Conservation (phyloP, 1,140 invertebrate genomes). For the Caenorhabditis brenneri region DNA sequence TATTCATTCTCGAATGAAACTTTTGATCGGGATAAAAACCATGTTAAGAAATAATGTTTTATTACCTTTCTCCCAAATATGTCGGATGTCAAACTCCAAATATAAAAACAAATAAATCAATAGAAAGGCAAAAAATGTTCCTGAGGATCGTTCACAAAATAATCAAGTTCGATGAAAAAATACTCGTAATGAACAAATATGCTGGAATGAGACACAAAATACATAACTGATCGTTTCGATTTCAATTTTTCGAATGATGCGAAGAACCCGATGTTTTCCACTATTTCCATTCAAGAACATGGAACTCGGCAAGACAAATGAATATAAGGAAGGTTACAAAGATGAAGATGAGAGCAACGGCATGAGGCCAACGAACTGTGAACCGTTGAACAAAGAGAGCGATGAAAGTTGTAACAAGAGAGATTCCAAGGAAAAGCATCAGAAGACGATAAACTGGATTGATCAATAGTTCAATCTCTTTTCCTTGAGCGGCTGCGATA, state of each 20-base stretch:
- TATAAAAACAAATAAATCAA: background rate
- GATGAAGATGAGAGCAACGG: slow-evolving; percentile 13
- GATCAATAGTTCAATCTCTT: slow-evolving; percentile 28
- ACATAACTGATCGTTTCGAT: background rate
- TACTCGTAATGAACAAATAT: background rate
- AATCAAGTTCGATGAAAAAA: background rate
- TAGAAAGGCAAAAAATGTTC: background rate
- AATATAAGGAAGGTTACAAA: background rate
- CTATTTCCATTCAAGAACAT: slow-evolving; percentile 26
- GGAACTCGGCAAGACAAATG: slow-evolving; percentile 11
- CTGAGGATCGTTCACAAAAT: background rate
- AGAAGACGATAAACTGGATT: slow-evolving; percentile 39
- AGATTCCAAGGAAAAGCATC: slow-evolving; percentile 70
- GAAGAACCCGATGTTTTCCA: background rate
- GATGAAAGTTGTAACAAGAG: slow-evolving; percentile 71
- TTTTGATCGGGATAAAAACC: no score
- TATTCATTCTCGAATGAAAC: no score
- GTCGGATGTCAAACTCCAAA: no score
- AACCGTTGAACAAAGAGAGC: slow-evolving; percentile 4
- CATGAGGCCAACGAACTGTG: background rate
- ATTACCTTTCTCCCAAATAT: no score
- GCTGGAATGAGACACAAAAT: background rate
- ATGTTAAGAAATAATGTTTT: no score
- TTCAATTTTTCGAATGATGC: background rate
- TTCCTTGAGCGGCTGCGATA: slow-evolving; percentile 62